phyloP scores from a whole-genome alignment of 2,888 invertebrate species.

The Oscheius sp. region DNA sequence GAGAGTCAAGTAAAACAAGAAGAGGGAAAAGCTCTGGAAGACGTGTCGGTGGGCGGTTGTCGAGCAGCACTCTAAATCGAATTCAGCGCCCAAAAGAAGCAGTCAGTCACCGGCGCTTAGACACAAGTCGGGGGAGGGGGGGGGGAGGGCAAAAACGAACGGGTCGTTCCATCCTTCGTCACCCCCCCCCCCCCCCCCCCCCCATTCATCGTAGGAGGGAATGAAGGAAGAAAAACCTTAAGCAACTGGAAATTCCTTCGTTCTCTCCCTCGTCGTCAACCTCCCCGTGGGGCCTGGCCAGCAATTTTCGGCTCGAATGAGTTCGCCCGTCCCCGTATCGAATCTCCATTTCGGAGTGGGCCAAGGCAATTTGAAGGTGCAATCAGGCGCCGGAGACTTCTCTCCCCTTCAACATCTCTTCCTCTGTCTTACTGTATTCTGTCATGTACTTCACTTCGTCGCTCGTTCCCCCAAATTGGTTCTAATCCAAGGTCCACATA shows the following conservation, averaged over 20 bases:
- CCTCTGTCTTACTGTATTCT: neutral
- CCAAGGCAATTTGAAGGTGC: constrained; percentile 32
- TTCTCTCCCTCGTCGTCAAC: neutral
- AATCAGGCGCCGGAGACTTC: constrained; percentile 20
- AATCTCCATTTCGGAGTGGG: constrained; percentile 28
- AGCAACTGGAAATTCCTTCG: neutral
- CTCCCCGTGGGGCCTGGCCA: constrained; percentile 3
- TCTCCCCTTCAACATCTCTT: neutral
- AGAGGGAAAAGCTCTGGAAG: neutral
- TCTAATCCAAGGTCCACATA: constrained; percentile 27
- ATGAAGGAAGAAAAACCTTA: neutral
- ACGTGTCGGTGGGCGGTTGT: constrained; percentile 11
- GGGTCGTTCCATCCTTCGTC: no score
- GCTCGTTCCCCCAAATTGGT: constrained; percentile 16
- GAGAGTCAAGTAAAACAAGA: neutral
- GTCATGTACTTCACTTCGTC: neutral
- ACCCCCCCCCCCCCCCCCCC: neutral
- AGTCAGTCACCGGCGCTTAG: constrained; percentile 29
- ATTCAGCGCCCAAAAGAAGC: constrained; percentile 29
- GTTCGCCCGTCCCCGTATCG: constrained; percentile 20
- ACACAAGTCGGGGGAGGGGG: no score
- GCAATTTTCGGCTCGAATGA: constrained; percentile 29
- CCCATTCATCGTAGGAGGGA: neutral
- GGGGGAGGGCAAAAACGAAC: no score
- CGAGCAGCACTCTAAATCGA: constrained; percentile 30